Percentiles rank a stretch among this genome's conserved stretches.
These are phyloP conservation scores for Falcaria lacertinaria DNA, from an alignment of 2,888 invertebrate species.

Conservation along the genomic window DNA sequence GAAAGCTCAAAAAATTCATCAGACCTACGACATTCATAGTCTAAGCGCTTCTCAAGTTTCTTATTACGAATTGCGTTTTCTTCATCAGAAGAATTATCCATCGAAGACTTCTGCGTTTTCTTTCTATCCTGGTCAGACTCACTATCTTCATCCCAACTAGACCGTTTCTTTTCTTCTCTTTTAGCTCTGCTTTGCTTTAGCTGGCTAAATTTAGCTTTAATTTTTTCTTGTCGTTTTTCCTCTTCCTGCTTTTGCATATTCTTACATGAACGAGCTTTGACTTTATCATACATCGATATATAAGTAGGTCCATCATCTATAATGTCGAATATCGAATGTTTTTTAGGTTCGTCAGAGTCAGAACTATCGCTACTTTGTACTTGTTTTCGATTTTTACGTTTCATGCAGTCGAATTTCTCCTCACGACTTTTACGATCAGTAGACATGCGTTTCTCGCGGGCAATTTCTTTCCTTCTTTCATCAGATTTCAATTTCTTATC, in stretches of 20 bases:
- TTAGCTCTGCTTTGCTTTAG: slow-evolving; percentile 93
- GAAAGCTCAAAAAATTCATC: slow-evolving; percentile 71
- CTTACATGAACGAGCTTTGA: slow-evolving; percentile 95
- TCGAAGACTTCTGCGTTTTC: slow-evolving; percentile 60
- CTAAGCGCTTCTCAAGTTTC: slow-evolving; percentile 73
- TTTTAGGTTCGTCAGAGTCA: slow-evolving; percentile 90
- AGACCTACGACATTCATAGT: slow-evolving; percentile 65
- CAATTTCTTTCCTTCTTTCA: slow-evolving; percentile 67
- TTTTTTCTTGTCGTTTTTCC: slow-evolving; percentile 90
- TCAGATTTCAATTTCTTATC: slow-evolving; percentile 63
- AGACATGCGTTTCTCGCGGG: slow-evolving; percentile 72
- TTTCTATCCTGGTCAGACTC: slow-evolving; percentile 81
- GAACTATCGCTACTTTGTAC: slow-evolving; percentile 82
- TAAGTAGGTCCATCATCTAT: slow-evolving; percentile 93
- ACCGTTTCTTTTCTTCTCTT: slow-evolving; percentile 92
- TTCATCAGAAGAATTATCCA: slow-evolving; percentile 79
- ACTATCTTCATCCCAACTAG: slow-evolving; percentile 94
- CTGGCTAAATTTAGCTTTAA: slow-evolving; percentile 93
- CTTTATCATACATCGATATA: slow-evolving; percentile 98
- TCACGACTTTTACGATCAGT: slow-evolving; percentile 75
- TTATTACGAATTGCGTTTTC: slow-evolving; percentile 61
- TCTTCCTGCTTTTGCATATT: slow-evolving; percentile 96
- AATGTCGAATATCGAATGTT: slow-evolving; percentile 95
- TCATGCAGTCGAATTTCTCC: slow-evolving; percentile 56
- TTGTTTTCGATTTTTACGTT: slow-evolving; percentile 66